Percentiles rank a stretch among this genome's conserved stretches.
Evolutionary conservation across 1,140 invertebrate species (phyloP).

Genomic region (Sarcophaga peregrina): DNA sequence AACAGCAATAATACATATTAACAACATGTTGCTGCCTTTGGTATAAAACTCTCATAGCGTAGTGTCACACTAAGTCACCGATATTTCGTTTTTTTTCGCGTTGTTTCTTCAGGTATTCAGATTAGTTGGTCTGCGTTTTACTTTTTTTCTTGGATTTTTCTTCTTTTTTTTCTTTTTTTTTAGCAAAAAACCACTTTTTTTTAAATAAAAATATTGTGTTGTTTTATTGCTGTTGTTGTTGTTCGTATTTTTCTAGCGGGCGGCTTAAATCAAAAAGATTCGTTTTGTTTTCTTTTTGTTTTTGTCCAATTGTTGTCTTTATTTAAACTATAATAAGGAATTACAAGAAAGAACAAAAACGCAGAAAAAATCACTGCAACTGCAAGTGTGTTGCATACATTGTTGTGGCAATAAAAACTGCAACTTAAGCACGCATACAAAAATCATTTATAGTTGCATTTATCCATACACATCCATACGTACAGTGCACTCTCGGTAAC

Average conservation of each 20-base stretch:
- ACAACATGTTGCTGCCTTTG: too few relatives aligned
- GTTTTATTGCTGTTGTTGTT: neutral
- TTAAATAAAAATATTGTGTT: slow-evolving; percentile 8
- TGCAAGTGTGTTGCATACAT: neutral
- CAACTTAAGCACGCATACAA: neutral
- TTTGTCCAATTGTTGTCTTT: neutral
- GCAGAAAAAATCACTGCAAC: neutral
- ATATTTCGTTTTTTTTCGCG: too few relatives aligned
- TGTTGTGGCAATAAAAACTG: neutral
- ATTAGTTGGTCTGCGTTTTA: too few relatives aligned
- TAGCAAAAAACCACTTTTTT: neutral
- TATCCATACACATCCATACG: too few relatives aligned
- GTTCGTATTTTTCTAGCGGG: neutral
- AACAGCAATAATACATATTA: too few relatives aligned
- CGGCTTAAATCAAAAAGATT: slow-evolving; percentile 40
- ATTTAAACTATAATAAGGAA: neutral
- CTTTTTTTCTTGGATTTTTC: too few relatives aligned
- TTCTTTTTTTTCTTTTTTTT: neutral
- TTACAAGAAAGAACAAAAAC: neutral
- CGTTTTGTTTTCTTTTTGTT: too few relatives aligned
- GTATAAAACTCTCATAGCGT: too few relatives aligned
- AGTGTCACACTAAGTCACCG: too few relatives aligned
- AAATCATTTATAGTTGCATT: too few relatives aligned
- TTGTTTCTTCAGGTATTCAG: too few relatives aligned
- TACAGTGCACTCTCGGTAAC: too few relatives aligned